Conservation (phyloP, 1,140 invertebrate species). For the Formica exsecta region DNA sequence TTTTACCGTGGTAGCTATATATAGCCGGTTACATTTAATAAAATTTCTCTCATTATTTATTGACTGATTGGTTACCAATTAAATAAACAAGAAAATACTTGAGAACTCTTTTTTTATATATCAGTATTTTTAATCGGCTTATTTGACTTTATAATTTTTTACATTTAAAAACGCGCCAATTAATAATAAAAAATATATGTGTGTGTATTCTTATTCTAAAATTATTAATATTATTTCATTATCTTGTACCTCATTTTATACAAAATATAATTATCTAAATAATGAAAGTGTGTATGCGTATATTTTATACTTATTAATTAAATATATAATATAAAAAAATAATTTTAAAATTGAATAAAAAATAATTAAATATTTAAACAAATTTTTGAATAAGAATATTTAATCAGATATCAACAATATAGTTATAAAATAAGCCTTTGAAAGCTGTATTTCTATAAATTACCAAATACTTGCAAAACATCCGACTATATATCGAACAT, state of each 20-base stretch:
- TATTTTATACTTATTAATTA: neutral
- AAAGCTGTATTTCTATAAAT: neutral
- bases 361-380: neutral
- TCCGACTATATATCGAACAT: neutral
- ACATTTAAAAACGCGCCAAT: neutral
- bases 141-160: neutral
- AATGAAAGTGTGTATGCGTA: neutral
- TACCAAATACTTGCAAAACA: neutral
- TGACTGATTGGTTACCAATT: neutral
- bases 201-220: neutral
- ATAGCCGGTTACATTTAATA: constrained; percentile 34
- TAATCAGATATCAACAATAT: neutral
- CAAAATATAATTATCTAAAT: neutral
- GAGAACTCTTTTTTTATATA: neutral
- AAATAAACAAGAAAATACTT: neutral
- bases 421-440: neutral
- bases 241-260: neutral
- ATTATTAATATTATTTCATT: neutral
- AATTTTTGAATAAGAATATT: neutral
- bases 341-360: neutral
- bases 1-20: neutral
- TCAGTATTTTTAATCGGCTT: neutral
- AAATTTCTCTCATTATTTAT: constrained; percentile 39
- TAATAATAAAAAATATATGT: neutral
- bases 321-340: neutral